A percentile compares a stretch with the other conserved stretches of the same genome.
Conservation (phyloP, 1,140 invertebrate species). For the Meloidogyne hapla region DNA sequence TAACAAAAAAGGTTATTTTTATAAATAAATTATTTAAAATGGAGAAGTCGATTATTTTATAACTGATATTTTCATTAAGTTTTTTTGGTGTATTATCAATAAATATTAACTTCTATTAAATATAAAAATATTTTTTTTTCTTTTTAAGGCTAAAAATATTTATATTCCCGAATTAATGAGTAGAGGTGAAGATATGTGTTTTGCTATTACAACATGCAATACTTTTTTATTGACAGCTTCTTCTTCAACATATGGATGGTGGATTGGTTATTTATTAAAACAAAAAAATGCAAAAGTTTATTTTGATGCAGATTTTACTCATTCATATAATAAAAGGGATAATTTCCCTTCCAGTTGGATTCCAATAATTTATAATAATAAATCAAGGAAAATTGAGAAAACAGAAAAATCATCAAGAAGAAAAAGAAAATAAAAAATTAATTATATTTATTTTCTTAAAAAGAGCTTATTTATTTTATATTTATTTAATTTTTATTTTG, state of each 20-base stretch:
- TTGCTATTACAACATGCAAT: slow-evolving; percentile 27
- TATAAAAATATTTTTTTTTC: slow-evolving; percentile 10
- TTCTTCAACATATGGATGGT: slow-evolving; percentile 39
- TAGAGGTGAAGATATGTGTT: slow-evolving; percentile 32
- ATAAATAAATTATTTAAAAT: slow-evolving; percentile 1
- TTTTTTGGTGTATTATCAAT: no score
- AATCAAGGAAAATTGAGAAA: background rate
- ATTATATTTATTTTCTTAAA: no score
- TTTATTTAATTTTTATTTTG: no score
- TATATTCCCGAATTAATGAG: slow-evolving; percentile 26
- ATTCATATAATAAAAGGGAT: background rate
- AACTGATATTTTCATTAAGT: no score
- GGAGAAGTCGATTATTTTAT: no score
- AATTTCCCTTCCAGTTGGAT: background rate
- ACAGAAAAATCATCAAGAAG: no score
- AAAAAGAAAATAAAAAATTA: background rate
- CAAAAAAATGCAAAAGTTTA: slow-evolving; percentile 10
- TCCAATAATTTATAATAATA: background rate
- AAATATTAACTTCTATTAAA: no score
- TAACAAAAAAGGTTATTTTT: background rate
- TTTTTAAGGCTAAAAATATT: background rate
- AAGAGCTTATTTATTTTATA: no score
- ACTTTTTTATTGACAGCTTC: slow-evolving; percentile 32
- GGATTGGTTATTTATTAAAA: slow-evolving; percentile 37
- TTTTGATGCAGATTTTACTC: slow-evolving; percentile 1